Conservation (phyloP, 2,797 vertebrate genomes). For the Scolopax bukidnonensis region DNA sequence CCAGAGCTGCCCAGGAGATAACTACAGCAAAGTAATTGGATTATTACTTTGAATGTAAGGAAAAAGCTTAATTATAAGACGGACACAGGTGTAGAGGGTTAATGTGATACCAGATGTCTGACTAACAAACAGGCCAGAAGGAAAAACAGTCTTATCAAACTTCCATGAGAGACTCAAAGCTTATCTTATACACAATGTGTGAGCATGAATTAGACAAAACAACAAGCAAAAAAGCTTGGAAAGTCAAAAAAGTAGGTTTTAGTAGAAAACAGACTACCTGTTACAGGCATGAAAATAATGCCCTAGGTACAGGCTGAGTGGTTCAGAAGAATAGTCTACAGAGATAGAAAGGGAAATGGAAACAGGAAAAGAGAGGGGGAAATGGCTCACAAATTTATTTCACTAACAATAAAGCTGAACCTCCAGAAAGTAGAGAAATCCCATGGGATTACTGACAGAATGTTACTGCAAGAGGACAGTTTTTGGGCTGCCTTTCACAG, state of each 20-base stretch:
- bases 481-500: background rate
- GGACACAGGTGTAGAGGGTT: background rate
- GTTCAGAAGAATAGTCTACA: background rate
- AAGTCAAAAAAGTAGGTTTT: background rate
- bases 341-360: background rate
- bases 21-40: background rate
- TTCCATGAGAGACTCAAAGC: background rate
- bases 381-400: background rate
- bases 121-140: background rate
- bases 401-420: background rate
- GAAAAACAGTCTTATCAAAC: background rate
- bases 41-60: background rate
- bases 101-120: background rate
- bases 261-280: background rate
- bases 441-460: background rate
- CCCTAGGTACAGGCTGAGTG: background rate
- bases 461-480: accelerated
- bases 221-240: background rate
- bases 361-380: background rate
- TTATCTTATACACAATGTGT: background rate
- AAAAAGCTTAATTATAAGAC: background rate
- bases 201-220: background rate
- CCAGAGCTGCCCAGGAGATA: background rate
- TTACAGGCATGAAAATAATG: background rate
- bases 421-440: background rate